phyloP scores from a whole-genome alignment of 2,797 vertebrate species.

The Mastacembelus armatus region DNA sequence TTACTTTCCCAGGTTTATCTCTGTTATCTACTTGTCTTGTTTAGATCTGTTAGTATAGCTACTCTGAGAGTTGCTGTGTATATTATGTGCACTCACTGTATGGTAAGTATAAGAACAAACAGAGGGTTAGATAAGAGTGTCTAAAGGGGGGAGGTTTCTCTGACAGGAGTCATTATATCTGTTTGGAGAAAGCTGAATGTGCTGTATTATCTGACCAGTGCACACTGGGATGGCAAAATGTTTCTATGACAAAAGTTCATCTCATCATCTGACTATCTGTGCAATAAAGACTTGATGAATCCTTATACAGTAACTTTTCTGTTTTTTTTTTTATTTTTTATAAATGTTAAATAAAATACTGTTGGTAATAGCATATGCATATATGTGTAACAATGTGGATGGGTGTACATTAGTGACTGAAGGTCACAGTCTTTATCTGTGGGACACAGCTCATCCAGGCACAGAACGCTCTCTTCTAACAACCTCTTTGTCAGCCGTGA shows the following conservation, averaged over 20 bases:
- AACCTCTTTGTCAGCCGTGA: slow-evolving; percentile 12
- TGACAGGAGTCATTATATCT: background rate
- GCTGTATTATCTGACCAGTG: background rate
- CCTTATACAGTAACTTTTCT: too few relatives aligned
- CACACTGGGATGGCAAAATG: background rate
- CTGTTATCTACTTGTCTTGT: too few relatives aligned
- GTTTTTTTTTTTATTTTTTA: background rate
- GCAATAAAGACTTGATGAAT: background rate
- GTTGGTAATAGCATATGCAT: background rate
- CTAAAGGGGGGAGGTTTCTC: background rate
- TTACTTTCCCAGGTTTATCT: background rate
- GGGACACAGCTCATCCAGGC: slow-evolving; percentile 20
- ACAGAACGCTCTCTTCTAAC: slow-evolving; percentile 41
- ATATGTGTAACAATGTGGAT: background rate
- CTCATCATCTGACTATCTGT: background rate
- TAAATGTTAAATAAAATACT: background rate
- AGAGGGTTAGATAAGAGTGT: background rate
- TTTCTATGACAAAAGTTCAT: background rate
- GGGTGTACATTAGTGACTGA: slow-evolving; percentile 15
- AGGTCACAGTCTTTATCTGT: slow-evolving; percentile 39
- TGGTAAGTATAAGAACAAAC: background rate
- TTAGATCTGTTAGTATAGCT: background rate
- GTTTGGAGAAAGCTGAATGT: background rate
- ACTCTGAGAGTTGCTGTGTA: accelerated
- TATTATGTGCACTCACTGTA: background rate